Evolutionary conservation across 2,113 vertebrate genomes (phyloP), one percentile per base, ranked within the genome.

Genomic region (Tragelaphus scriptus): DNA sequence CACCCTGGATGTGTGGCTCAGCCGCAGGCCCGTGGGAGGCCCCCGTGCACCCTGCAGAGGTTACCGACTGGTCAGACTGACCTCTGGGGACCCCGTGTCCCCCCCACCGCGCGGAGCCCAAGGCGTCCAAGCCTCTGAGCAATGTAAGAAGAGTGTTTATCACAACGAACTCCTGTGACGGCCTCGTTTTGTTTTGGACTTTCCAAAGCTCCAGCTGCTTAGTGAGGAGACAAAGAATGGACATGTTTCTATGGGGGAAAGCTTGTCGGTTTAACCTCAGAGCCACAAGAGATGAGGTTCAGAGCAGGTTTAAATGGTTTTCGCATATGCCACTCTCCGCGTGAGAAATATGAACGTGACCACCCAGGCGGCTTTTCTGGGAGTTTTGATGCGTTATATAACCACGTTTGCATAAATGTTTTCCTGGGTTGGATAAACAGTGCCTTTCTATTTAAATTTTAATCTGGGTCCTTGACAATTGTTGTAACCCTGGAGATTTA

Each of bases 391-490:
- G 63, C 12, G 2, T 96, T 95, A 97, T 44, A 17, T 97, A 94
- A 96, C 71, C 85, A 6, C 40, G 1, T 94, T 89, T 79, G 93
- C 51, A 51, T 84, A 86, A 91, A 86, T 51, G 94, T 96, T 92
- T 65, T 87, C 95, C 87, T 47, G 56, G 84, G 56, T 40, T 82
- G 90, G 90, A 63, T 77, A 87, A 96, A 87, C 17, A 93, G 84
- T 25, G 56, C 51, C 59, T 87, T 55, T 75, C 88, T 82, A 58
- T 56, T 90, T 85, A 47, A 79, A 85, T 94, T 75, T 71, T 85
- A 65, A 88, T 91, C 68, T 61, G 89, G 84, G 49, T 65, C 97
- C 92, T 96, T 79, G 96, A 88, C 75, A 94, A 53, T 91, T 47
- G 65, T 79, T 19, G 95, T 86, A 32, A 87, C 92, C 87, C 90